A percentile compares a stretch with the other conserved stretches of the same genome.
Evolutionary conservation across 2,113 vertebrate species (phyloP).

Genomic region (Spea multiplicata): DNA sequence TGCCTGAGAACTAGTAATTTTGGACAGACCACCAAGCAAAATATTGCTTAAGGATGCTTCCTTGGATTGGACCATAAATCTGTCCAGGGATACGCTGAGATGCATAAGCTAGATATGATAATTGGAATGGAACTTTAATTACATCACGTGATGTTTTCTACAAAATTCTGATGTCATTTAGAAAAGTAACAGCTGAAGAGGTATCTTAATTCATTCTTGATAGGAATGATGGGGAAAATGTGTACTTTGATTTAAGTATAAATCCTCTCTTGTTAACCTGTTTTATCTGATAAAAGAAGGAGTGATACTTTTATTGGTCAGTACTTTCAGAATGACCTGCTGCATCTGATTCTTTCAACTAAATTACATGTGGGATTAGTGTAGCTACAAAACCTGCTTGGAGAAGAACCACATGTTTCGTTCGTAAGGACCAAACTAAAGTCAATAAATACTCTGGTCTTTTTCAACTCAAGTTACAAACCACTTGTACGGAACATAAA

Average conservation of each 20-base stretch:
- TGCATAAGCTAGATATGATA: neutral
- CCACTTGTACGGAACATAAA: too few species aligned
- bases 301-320: neutral
- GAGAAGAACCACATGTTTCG: slow-evolving; percentile 18
- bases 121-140: neutral
- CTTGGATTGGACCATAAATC: slow-evolving; percentile 13
- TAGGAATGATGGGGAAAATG: slow-evolving; percentile 24
- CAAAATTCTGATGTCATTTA: slow-evolving; percentile 12
- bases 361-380: neutral
- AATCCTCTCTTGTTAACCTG: slow-evolving; percentile 6
- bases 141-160: neutral
- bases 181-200: slow-evolving; percentile 5
- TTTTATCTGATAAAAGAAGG: neutral
- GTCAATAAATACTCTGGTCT: too few species aligned
- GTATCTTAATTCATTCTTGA: slow-evolving; percentile 12
- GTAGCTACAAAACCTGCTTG: neutral
- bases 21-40: slow-evolving; percentile 36
- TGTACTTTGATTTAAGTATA: neutral
- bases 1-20: slow-evolving; percentile 25
- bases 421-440: too few species aligned
- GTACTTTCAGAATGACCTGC: slow-evolving; percentile 14
- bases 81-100: neutral
- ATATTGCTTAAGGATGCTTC: slow-evolving; percentile 14
- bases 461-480: too few species aligned
- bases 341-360: slow-evolving; percentile 3